Base-by-base conservation (phyloP, 2,797 vertebrate genomes). In the Neosilurus hyrtlii region DNA sequence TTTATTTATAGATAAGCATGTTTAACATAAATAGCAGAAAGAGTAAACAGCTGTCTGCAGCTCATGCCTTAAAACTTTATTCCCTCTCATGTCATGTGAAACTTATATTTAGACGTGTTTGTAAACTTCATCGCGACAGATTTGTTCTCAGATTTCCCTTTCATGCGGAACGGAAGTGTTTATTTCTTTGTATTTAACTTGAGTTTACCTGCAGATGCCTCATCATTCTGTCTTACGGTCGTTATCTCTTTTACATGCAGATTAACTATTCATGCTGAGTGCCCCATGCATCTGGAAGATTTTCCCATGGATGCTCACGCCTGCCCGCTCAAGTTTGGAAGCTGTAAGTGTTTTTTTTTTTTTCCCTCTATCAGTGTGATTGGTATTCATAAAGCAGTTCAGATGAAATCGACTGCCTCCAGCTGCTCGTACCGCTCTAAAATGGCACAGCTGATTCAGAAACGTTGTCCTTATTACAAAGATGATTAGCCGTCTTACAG, bases 281-380 rank as follows among this genome's bases (percentile, higher is more conserved):
- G 98, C 80, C 97, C 98, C 77, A 99, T 99, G 98, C 97, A 99
- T 90, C 94, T 99, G 92, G 98, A 99, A 91, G 97, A 99, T 88
- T 99, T 99, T 91, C 98, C 98, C 0, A 99, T 99, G 98, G 98
- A 99, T 54, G 96, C 97, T 20, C 97, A 99, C 1, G 97, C 97
- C 77, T 99, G 97, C 89, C 97, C 97, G 2, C 93, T 99, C 87
- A 99, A 99, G 92, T 99, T 99, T 88, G 97, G 97, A 92, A 99
- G 97, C 91, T 99, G 97, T 99, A 93, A 94, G 97, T 98, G 66
- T 79, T 81, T 54, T 51, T 73, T 75, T 75, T 52, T 16, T 80
- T 6, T 7, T 16, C 14, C 26, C 24, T 79, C 18, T 82, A 51
- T 72, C 49, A 63, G 59, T 73, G 52, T 81, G 56, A 75, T 62